Base-by-base conservation (phyloP, 2,888 invertebrate genomes). In the Papilio gigon region DNA sequence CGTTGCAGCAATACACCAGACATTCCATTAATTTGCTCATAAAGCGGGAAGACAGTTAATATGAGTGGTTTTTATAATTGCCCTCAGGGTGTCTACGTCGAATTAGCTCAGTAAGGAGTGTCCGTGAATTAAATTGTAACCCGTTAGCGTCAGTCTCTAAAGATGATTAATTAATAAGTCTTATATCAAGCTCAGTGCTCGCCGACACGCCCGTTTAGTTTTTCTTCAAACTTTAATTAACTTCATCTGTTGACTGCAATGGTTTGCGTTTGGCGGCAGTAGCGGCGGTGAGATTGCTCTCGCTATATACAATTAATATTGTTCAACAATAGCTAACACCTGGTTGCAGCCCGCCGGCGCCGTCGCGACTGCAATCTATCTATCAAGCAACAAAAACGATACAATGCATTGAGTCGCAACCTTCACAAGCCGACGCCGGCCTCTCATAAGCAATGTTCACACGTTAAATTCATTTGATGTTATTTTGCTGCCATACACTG, bases 261-360 rank as follows among this genome's bases (percentile, higher is more conserved):
- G 27, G 27, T n/a, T 25, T 25, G 53, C 1, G 47, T 47, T 53
- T 53, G 27, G 27, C n/a, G 53, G 1, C 44, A 35, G 33, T n/a
- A 35, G 0, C n/a, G 14, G n/a, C 40, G 14, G 25, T 25, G 11
- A 12, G 11, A 6, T 11, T 22, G 9, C 22, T 12, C 47, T 47
- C 47, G 11, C 22, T 35, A 20, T 59, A 35, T 2, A 37, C 37
- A 59, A 37, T 37, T 35, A 37, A 35, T 33, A 35, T 35, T 58
- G 35, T 58, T 20, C 20, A 60, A 60, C 60, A 37, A 40, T 40
- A 60, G 60, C 20, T 22, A 37, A 40, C 60, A 14, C 37, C 8
- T 60, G 60, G 1, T 12, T 37, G 14, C 27, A 20, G 20, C 35
- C 35, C n/a, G n/a, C n/a, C n/a, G n/a, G 58, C 35, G n/a, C 6